A percentile compares a stretch with the other conserved stretches of the same genome.
phyloP scores from a whole-genome alignment of 2,888 invertebrate species.

The Tenthredo distinguenda region DNA sequence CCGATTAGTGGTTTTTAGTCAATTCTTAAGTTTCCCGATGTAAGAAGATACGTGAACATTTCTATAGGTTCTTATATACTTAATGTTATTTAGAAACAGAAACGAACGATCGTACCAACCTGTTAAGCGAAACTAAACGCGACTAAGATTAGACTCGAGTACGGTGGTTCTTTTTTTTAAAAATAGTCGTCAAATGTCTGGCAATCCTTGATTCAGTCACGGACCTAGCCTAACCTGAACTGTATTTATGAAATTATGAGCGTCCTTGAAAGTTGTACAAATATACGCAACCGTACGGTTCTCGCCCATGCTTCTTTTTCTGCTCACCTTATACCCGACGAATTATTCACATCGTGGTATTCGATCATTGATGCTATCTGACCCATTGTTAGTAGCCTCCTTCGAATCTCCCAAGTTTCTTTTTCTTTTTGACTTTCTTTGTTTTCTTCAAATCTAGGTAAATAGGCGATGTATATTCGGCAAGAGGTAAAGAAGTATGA shows the following conservation, averaged over 20 bases:
- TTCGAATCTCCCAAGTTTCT: background rate
- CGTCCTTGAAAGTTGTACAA: conserved; percentile 64
- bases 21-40: background rate
- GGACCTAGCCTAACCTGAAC: conserved; percentile 68
- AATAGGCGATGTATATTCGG: background rate
- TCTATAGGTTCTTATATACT: no score
- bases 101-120: background rate
- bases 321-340: background rate
- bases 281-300: background rate
- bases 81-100: background rate
- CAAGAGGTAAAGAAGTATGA: no score
- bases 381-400: background rate
- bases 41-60: background rate
- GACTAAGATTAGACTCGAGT: background rate
- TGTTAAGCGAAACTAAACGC: background rate
- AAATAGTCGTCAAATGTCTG: background rate
- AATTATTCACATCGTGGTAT: conserved; percentile 1
- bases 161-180: background rate
- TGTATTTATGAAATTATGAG: conserved; percentile 65
- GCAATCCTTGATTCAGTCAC: conserved; percentile 53
- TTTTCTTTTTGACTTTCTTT: background rate
- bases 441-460: background rate
- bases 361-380: conserved; percentile 2
- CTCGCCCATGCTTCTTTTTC: background rate
- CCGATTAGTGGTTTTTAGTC: no score